phyloP scores from a whole-genome alignment of 2,888 invertebrate genomes.

The Spilosoma lubricipeda region DNA sequence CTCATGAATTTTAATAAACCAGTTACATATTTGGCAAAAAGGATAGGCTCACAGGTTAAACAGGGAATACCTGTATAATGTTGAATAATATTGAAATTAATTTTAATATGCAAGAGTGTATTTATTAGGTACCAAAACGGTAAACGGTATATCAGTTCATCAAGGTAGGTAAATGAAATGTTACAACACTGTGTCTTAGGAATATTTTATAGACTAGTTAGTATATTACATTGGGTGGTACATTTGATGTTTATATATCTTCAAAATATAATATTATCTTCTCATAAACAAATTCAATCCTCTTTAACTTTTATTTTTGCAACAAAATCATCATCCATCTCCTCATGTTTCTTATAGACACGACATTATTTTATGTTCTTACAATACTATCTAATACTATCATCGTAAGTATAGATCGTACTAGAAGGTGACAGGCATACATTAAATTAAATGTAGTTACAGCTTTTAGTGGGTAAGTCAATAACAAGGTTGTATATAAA shows the following conservation, averaged over 20 bases:
- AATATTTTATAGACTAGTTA: too few species aligned
- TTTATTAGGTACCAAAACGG: not conserved
- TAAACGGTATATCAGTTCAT: not conserved
- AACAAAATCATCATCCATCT: not conserved
- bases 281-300: not conserved
- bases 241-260: not conserved
- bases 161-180: not conserved
- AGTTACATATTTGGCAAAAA: conserved; percentile 25
- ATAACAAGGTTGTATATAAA: too few species aligned
- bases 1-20: not conserved
- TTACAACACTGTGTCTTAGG: not conserved
- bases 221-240: not conserved
- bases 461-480: too few species aligned
- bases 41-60: conserved; percentile 46
- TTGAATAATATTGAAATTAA: conserved; percentile 55
- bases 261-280: not conserved
- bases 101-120: conserved; percentile 37
- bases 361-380: too few species aligned
- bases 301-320: not conserved
- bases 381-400: too few species aligned
- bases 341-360: not conserved
- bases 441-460: too few species aligned
- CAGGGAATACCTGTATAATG: conserved; percentile 40
- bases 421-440: too few species aligned
- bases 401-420: too few species aligned